Base-by-base conservation (phyloP, 2,797 vertebrate species). In the Pseudomugil gertrudae region DNA sequence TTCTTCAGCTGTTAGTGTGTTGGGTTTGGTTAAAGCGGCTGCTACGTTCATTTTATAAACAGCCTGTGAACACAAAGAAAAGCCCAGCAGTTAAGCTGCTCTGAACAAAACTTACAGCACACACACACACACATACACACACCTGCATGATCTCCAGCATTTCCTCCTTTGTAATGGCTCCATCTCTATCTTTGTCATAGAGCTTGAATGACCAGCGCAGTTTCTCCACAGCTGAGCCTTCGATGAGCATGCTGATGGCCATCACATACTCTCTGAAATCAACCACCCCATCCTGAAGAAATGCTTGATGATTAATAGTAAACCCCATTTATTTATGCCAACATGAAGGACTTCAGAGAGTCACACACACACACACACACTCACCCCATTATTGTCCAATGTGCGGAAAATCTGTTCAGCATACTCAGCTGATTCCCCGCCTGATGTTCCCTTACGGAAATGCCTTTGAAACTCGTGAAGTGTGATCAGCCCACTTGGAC, bases 141-240 rank as follows among this genome's bases (percentile, higher is more conserved):
- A 93, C 89, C 91, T 95, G 87, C 90, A 92, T 92, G 60, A 92
- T 93, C 17, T 92, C 88, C 52, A 89, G 63, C 93, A 95, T 95
- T 74, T 95, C 92, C 1, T 87, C 72, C 13, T 66, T 85, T 11
- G 83, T 84, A 5, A 92, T 89, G 32, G 89, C 56, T 63, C 89
- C 91, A 3, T 86, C 87, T 32, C 75, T 82, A 66, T 92, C 90
- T 85, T 94, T 94, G 79, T 94, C 85, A 29, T 90, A 92, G 9
- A 94, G 86, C 51, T 91, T 94, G 64, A 94, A 95, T 1, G 92
- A 94, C 92, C 92, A 94, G 47, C 76, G 83, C 53, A 93, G 89
- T 70, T 93, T 94, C 48, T 92, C 92, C 76, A 90, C 83, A 2
- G 91, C 81, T 8, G 81, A 91, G 7, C 84, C 91, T 53, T 89